A percentile compares a stretch with the other conserved stretches of the same genome.
Conservation (phyloP, 2,113 vertebrate genomes). For the Rhea pennata region DNA sequence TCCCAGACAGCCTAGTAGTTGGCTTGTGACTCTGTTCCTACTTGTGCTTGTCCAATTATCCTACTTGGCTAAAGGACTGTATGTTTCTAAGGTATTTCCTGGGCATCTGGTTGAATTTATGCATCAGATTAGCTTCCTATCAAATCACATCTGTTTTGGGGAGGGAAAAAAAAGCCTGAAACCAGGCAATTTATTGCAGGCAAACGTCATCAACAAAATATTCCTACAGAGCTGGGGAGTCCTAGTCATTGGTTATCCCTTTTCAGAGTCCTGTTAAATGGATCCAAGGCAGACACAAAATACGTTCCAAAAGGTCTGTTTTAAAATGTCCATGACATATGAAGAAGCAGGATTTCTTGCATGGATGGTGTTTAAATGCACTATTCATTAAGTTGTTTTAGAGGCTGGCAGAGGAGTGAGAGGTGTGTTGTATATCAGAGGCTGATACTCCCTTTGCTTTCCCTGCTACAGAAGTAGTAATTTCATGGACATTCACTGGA, state of each 20-base stretch:
- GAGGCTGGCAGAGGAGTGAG: background rate
- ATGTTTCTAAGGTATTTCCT: slow-evolving; percentile 32
- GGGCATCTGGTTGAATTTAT: slow-evolving; percentile 44
- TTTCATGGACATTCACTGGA: background rate
- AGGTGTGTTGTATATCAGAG: background rate
- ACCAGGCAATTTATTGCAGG: slow-evolving; percentile 9
- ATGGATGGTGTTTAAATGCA: background rate
- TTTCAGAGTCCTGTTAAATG: background rate
- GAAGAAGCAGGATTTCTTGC: background rate
- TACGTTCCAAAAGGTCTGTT: background rate
- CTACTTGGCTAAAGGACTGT: background rate
- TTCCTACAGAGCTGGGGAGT: background rate
- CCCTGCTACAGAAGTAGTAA: background rate
- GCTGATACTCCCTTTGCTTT: slow-evolving; percentile 19
- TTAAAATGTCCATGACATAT: background rate
- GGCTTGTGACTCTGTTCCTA: background rate
- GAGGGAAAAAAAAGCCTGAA: background rate
- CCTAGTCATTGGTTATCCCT: background rate
- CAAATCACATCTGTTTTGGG: slow-evolving; percentile 26
- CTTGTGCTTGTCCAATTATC: background rate
- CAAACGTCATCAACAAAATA: background rate
- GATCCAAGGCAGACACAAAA: background rate
- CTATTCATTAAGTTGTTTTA: background rate
- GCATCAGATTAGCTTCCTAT: slow-evolving; percentile 5
- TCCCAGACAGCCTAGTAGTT: background rate